Conservation (phyloP, 2,113 vertebrate species). For the Xyliphius kryptos region DNA sequence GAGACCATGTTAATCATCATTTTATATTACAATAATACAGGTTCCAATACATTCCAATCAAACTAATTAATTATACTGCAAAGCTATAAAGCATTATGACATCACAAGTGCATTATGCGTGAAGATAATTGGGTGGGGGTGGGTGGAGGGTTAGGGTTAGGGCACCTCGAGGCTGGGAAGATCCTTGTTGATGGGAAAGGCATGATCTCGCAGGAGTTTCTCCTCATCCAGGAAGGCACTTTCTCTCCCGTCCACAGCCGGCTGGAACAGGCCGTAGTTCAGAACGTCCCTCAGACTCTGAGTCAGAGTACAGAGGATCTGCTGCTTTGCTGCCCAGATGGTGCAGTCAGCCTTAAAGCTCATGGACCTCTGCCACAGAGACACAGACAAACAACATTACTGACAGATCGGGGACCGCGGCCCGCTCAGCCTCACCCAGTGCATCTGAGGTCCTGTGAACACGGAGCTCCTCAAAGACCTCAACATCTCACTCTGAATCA, state of each 20-base stretch:
- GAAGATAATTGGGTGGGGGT: neutral
- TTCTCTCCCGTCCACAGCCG: conserved; percentile 73
- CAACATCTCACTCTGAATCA: too few relatives aligned
- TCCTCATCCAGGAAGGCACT: conserved; percentile 87
- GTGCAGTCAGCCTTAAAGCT: conserved; percentile 76
- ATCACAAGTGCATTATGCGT: too few relatives aligned
- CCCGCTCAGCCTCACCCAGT: too few relatives aligned
- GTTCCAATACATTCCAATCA: neutral
- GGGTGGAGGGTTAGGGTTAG: neutral
- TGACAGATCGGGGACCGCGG: neutral
- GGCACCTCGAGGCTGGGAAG: conserved; percentile 76
- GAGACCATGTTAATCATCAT: neutral
- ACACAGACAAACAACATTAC: conserved; percentile 10
- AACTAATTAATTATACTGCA: too few relatives aligned
- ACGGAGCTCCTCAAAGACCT: too few relatives aligned
- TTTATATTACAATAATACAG: neutral
- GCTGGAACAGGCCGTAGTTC: conserved; percentile 85
- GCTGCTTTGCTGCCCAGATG: conserved; percentile 80
- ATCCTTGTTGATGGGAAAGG: conserved; percentile 67
- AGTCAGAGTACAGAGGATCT: conserved; percentile 76
- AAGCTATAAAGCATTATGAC: too few relatives aligned
- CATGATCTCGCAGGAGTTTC: conserved; percentile 71
- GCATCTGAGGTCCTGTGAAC: too few relatives aligned
- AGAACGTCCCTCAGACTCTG: conserved; percentile 81
- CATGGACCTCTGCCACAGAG: conserved; percentile 72